Evolutionary conservation across 2,888 invertebrate species (phyloP), one percentile per base, ranked within the genome.

Genomic region (Sussaba pulchella): DNA sequence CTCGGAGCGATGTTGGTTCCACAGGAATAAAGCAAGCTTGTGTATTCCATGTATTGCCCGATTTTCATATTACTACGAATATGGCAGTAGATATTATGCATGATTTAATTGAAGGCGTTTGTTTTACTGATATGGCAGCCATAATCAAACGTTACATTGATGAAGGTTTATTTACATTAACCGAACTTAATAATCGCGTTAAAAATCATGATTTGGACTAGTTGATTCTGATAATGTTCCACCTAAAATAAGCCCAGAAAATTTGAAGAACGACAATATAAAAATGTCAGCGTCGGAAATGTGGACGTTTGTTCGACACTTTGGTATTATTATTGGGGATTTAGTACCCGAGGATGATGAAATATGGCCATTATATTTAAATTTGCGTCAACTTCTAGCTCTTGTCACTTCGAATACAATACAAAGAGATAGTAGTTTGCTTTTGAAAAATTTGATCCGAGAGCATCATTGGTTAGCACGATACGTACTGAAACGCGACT

Each of bases 281-380:
- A 66, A 78, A 74, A 78, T 83, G 78, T 82, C 79, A 41, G 82
- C 77, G 31, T 57, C 64, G 26, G 82, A 83, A 71, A 80, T 74
- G 72, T 74, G 31, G 8, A 67, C 47, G 69, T 83, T 81, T 39
- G 36, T 59, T 19, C 19, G 36, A 59, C n/a, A 59, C n/a, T 59
- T 59, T 6, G 59, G 59, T 17, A 19, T 59, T 19, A 6, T 39
- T 12, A 12, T 59, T 59, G 59, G 59, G 36, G 45, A 78, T 36
- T 64, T 69, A 26, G 31, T 81, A 12, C 72, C 57, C 4, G 47
- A 45, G 50, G 41, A 59, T 31, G 54, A 81, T 50, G 24, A 47
- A 57, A 50, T 63, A 8, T 81, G 81, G 81, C 39, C 52, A 31
- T 41, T 81, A 3, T 64, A 52, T 17, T 19, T 41, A n/a, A 71